Evolutionary conservation across 1,140 invertebrate genomes (phyloP).

Genomic region (Teleogryllus occipitalis): DNA sequence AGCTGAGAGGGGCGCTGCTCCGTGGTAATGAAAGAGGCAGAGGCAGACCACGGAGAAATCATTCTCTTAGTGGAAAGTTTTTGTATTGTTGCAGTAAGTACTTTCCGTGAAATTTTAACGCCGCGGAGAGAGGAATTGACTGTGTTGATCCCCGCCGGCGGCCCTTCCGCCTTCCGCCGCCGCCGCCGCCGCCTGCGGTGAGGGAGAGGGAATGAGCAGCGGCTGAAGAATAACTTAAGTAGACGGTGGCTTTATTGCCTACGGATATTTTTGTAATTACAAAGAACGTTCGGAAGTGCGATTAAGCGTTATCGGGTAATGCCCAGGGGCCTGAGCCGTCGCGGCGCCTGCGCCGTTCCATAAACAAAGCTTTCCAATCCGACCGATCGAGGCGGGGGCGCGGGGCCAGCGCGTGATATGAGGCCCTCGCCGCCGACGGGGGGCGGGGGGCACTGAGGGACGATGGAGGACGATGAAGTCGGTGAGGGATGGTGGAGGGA

Average conservation of each 20-base stretch:
- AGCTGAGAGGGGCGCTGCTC: background rate
- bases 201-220: background rate
- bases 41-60: background rate
- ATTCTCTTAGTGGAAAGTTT: background rate
- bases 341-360: background rate
- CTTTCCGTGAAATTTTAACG: background rate
- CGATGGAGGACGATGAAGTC: no score
- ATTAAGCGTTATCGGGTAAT: constrained; percentile 1
- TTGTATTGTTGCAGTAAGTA: background rate
- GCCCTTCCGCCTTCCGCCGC: background rate
- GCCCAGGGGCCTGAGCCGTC: background rate
- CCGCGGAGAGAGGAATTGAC: background rate
- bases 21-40: background rate
- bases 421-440: no score
- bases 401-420: no score
- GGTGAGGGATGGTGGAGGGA: no score
- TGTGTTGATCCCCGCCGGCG: background rate
- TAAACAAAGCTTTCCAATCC: background rate
- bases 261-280: constrained; percentile 1
- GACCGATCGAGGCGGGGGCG: background rate
- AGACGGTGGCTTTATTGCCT: background rate
- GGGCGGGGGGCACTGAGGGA: no score
- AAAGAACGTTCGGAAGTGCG: constrained; percentile 3
- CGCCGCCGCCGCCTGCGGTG: background rate
- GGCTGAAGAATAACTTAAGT: background rate